phyloP scores from a whole-genome alignment of 2,113 vertebrate genomes.

The Prinia subflava region DNA sequence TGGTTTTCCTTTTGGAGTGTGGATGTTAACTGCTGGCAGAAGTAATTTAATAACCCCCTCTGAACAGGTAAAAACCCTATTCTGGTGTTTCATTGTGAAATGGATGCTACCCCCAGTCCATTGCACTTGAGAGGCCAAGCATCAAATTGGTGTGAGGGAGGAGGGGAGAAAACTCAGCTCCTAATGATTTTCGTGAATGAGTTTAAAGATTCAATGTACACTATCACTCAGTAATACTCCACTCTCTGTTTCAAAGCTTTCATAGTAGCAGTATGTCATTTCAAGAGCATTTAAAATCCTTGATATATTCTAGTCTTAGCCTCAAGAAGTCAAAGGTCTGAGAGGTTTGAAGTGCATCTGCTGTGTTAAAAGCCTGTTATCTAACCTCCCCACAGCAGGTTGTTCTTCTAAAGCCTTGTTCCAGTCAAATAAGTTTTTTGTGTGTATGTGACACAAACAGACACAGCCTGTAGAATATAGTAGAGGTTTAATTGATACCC shows the following conservation, averaged over 20 bases:
- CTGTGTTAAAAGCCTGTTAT: conserved; percentile 66
- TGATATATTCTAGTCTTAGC: conserved; percentile 42
- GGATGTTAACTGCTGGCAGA: background rate
- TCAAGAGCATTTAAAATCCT: conserved; percentile 53
- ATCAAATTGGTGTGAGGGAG: background rate
- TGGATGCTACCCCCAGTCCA: background rate
- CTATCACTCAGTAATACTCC: background rate
- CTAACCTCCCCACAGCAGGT: conserved; percentile 44
- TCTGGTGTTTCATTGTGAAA: background rate
- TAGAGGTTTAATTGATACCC: conserved; percentile 63
- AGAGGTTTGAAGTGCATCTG: conserved; percentile 56
- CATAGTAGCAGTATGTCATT: background rate
- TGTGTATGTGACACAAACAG: conserved; percentile 45
- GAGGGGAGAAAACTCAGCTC: background rate
- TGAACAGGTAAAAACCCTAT: background rate
- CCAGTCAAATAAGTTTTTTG: conserved; percentile 59
- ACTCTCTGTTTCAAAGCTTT: background rate
- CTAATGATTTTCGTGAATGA: background rate
- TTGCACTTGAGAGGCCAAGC: background rate
- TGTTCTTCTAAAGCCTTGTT: conserved; percentile 58
- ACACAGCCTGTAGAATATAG: conserved; percentile 29
- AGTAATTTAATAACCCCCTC: background rate
- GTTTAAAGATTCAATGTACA: background rate
- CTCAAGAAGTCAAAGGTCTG: conserved; percentile 58
- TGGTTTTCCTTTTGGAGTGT: background rate